These are phyloP conservation scores for Meda fulgida DNA, from an alignment of 2,797 vertebrate genomes.

Conservation along the genomic window DNA sequence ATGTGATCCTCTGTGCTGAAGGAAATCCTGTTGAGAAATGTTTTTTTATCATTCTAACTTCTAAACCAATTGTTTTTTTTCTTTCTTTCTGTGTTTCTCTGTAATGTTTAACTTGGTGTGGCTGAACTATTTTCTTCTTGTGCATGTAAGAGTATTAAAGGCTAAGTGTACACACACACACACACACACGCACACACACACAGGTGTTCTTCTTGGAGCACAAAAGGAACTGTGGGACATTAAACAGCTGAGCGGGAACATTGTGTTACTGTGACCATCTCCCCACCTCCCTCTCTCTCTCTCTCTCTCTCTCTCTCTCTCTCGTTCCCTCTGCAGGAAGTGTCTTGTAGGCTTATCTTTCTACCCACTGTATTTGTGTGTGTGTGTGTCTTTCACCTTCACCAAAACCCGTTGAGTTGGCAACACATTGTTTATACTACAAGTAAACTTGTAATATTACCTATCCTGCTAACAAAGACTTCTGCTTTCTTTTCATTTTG, in stretches of 20 bases:
- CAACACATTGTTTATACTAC: constrained; percentile 30
- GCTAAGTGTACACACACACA: background rate
- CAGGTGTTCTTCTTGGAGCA: constrained; percentile 2
- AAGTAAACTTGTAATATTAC: constrained; percentile 29
- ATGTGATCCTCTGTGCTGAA: background rate
- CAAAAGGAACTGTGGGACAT: constrained; percentile 36
- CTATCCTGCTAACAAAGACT: no score
- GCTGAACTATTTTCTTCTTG: constrained; percentile 48
- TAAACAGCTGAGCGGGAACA: constrained; percentile 37
- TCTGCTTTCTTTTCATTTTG: no score
- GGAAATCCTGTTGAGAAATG: constrained; percentile 37
- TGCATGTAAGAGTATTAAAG: constrained; percentile 30
- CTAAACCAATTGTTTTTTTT: background rate
- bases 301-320: background rate
- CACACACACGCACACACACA: constrained; percentile 11
- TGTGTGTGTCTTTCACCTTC: constrained; percentile 54
- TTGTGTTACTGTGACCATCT: constrained; percentile 1
- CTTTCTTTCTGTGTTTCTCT: constrained; percentile 14
- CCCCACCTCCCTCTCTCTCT: background rate
- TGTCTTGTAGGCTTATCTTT: constrained; percentile 66
- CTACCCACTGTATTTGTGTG: constrained; percentile 14
- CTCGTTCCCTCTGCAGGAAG: constrained; percentile 49
- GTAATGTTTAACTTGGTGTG: constrained; percentile 72
- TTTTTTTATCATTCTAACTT: background rate
- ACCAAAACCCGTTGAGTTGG: constrained; percentile 28